Evolutionary conservation across 2,888 invertebrate species (phyloP), one percentile per base, ranked within the genome.

Genomic region (Cheiracanthium punctorium): DNA sequence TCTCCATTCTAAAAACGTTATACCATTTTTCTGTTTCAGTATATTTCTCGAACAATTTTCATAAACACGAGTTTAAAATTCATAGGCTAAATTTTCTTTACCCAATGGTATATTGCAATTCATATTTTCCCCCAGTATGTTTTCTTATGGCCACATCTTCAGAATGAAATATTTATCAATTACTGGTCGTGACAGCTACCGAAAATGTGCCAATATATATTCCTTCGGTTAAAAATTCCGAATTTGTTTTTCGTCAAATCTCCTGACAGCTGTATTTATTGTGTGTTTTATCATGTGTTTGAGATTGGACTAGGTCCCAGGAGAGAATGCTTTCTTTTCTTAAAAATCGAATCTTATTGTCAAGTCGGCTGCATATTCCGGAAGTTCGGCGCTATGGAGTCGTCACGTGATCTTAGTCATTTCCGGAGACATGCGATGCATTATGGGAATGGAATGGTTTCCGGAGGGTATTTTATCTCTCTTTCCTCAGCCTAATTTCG

Each of bases 381-480:
- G 58, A 58, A 58, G 58, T 24, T 2, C 24, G 20, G 4, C 24
- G 58, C 58, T 58, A 58, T 58, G 58, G 58, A 58, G 58, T 58
- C 58, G 24, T 58, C 58, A 58, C 58, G 58, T 58, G 58, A 58
- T 24, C 58, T 20, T 58, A 58, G 58, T 58, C 58, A 58, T 58
- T 58, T 58, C 58, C 58, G 58, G 58, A 24, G 58, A 58, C 58
- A 24, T 24, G 58, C 24, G 58, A 24, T 58, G 58, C 58, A 58
- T 58, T 20, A 58, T 58, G 58, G 24, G 58, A 58, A 20, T 2
- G 58, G 24, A 58, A 58, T 58, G 58, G 58, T 58, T 58, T 58
- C 58, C 58, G 58, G 24, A 24, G 24, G 24, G 58, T 4, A 24
- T 48, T 48, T 48, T 48, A 24, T 17, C 58, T 17, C 58, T 24